phyloP scores from a whole-genome alignment of 2,888 invertebrate species.

The Heliconius charithonia region DNA sequence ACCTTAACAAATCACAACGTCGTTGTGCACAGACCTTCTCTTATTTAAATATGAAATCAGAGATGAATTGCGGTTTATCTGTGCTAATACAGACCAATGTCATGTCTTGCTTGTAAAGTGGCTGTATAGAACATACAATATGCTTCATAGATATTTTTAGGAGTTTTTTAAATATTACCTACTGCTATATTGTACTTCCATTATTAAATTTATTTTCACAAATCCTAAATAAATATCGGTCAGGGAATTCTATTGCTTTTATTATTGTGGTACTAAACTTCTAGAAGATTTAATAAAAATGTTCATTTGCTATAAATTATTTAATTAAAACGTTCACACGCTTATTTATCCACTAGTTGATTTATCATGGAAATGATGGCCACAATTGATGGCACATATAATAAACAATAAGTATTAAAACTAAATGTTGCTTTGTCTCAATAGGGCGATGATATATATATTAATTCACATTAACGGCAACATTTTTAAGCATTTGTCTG shows the following conservation, averaged over 20 bases:
- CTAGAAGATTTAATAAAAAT: not conserved
- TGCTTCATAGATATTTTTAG: not conserved
- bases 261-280: not conserved
- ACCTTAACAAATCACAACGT: conserved; percentile 1
- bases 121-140: not conserved
- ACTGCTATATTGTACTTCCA: not conserved
- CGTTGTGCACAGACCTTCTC: not conserved
- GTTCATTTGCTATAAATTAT: not conserved
- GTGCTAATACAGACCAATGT: conserved; percentile 1
- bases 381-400: not conserved
- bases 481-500: not conserved
- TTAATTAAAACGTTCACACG: not conserved
- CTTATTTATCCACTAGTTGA: not conserved
- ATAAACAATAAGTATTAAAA: not conserved
- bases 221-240: not conserved
- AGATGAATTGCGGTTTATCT: conserved; percentile 17
- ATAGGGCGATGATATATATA: too few relatives aligned
- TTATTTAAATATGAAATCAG: conserved; percentile 18
- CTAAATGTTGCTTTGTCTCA: not conserved
- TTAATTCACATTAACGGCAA: too few relatives aligned
- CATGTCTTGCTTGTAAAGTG: conserved; percentile 7
- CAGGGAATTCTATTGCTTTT: too few relatives aligned
- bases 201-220: not conserved
- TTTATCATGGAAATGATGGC: not conserved
- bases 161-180: not conserved